Evolutionary conservation across 2,797 vertebrate species (phyloP).

Genomic region (Clarias laeviceps): DNA sequence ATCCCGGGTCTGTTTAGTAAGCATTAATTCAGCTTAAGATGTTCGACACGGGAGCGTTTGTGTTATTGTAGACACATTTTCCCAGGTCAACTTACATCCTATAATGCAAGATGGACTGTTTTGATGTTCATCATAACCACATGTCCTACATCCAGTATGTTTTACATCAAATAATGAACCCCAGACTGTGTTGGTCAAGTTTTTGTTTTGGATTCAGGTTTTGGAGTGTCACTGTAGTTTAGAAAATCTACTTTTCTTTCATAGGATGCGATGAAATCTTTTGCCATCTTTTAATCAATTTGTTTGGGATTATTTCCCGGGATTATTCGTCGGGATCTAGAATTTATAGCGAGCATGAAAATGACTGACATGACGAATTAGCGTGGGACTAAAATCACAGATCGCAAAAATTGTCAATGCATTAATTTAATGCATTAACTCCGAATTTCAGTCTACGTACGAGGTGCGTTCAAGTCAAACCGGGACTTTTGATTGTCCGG

Average conservation of each 20-base stretch:
- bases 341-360: neutral
- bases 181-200: too few relatives aligned
- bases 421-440: neutral
- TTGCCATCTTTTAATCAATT: too few relatives aligned
- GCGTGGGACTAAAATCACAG: neutral
- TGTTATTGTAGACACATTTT: neutral
- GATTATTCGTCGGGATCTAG: neutral
- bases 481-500: too few relatives aligned
- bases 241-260: fast-evolving
- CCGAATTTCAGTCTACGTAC: neutral
- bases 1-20: neutral
- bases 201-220: too few relatives aligned
- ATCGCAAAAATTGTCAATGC: neutral
- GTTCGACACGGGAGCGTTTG: neutral
- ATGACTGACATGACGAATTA: neutral
- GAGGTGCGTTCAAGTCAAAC: too few relatives aligned
- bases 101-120: neutral
- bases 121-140: neutral
- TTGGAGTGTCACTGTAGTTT: too few relatives aligned
- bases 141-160: neutral
- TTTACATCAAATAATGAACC: neutral
- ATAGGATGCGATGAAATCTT: neutral
- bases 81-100: neutral
- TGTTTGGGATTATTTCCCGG: neutral
- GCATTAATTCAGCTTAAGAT: neutral